phyloP scores from a whole-genome alignment of 2,888 invertebrate genomes.

The Amphimallon solstitiale region DNA sequence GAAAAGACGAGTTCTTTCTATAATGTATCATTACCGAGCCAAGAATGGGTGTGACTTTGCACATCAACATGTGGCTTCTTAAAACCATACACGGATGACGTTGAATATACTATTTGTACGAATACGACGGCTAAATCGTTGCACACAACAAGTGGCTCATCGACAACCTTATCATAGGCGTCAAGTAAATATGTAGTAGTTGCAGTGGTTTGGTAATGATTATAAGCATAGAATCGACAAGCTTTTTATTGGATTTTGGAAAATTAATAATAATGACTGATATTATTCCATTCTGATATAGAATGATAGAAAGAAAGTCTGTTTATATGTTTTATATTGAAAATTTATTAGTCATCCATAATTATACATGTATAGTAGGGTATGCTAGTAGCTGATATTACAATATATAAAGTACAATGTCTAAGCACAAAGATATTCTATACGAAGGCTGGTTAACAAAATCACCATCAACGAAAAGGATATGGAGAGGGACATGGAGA shows the following conservation, averaged over 20 bases:
- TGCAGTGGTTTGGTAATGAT: too few species aligned
- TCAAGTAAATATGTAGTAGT: too few species aligned
- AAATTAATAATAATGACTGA: neutral
- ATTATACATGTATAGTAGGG: constrained; percentile 1
- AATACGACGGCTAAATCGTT: too few species aligned
- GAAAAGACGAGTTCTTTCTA: too few species aligned
- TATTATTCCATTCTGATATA: neutral
- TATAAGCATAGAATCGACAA: too few species aligned
- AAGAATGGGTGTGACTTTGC: too few species aligned
- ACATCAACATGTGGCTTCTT: too few species aligned
- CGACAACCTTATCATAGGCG: too few species aligned
- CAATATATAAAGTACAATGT: constrained; percentile 10
- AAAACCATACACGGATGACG: too few species aligned
- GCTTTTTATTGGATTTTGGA: neutral
- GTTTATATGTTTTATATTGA: neutral
- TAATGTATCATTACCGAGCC: too few species aligned
- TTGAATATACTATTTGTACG: too few species aligned
- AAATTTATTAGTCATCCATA: neutral
- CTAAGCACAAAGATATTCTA: constrained; percentile 72
- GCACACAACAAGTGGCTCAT: too few species aligned
- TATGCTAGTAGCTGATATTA: neutral
- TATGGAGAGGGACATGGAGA: constrained; percentile 96
- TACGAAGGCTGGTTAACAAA: constrained; percentile 96
- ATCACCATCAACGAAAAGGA: constrained; percentile 91
- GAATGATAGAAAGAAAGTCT: neutral